Evolutionary conservation across 2,113 vertebrate genomes (phyloP).

Genomic region (Crypturellus undulatus): DNA sequence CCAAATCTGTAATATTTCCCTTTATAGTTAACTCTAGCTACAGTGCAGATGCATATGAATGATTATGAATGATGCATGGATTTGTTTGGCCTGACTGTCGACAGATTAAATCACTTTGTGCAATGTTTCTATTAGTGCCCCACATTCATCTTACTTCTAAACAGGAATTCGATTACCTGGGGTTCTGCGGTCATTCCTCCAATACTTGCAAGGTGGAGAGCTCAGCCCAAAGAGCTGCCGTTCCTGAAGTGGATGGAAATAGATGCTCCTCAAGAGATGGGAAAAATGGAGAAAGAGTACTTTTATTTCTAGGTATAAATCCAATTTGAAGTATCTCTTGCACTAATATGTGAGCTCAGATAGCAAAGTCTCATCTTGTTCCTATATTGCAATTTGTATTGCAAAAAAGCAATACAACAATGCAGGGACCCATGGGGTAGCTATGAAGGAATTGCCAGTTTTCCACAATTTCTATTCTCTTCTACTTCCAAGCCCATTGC

Average conservation of each 20-base stretch:
- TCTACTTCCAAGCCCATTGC: not conserved
- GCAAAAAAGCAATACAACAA: not conserved
- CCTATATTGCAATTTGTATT: not conserved
- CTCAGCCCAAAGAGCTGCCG: accelerated
- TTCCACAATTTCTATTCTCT: not conserved
- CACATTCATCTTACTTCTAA: not conserved
- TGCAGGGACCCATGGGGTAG: not conserved
- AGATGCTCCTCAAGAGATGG: not conserved
- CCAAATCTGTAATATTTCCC: not conserved
- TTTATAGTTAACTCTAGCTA: not conserved
- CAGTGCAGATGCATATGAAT: not conserved
- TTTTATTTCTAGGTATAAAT: not conserved
- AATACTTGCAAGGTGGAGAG: not conserved
- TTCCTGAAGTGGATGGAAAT: not conserved
- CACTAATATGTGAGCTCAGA: not conserved
- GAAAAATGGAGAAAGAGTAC: not conserved
- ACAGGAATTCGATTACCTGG: constrained; percentile 10
- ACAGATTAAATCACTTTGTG: constrained; percentile 42
- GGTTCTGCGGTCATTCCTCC: not conserved
- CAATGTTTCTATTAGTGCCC: not conserved
- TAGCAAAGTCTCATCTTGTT: not conserved
- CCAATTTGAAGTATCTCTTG: not conserved
- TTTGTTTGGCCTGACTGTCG: constrained; percentile 29
- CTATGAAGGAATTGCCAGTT: not conserved
- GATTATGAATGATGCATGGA: constrained; percentile 21